These are phyloP conservation scores for Arrhamphus sclerolepis DNA, from an alignment of 2,797 vertebrate genomes.

Conservation along the genomic window DNA sequence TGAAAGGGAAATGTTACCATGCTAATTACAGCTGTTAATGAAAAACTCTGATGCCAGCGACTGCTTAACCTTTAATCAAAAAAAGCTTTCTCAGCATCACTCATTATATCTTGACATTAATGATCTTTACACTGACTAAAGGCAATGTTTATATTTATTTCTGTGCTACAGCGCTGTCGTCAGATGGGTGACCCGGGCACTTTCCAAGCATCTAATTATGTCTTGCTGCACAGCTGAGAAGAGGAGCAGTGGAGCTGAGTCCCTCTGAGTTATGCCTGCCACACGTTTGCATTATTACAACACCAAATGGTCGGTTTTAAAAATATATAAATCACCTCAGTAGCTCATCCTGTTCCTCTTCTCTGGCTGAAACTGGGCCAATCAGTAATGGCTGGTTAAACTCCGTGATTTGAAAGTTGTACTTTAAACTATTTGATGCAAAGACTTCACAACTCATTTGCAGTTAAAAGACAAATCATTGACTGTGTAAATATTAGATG, in stretches of 20 bases:
- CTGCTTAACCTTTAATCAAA: slow-evolving; percentile 42
- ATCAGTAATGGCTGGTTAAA: slow-evolving; percentile 27
- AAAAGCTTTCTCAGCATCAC: slow-evolving; percentile 19
- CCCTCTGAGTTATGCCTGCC: slow-evolving; percentile 29
- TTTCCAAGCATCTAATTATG: slow-evolving; percentile 58
- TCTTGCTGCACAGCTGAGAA: slow-evolving; percentile 50
- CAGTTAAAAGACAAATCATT: too few species aligned
- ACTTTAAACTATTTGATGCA: neutral
- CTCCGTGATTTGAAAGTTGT: slow-evolving; percentile 1
- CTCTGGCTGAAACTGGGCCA: slow-evolving; percentile 16
- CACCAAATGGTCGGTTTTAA: slow-evolving; percentile 33
- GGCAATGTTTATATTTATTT: slow-evolving; percentile 31
- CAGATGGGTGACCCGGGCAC: slow-evolving; percentile 35
- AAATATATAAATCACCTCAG: slow-evolving; percentile 39
- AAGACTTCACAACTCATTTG: slow-evolving; percentile 6
- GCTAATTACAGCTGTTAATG: slow-evolving; percentile 13
- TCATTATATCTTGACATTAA: slow-evolving; percentile 16
- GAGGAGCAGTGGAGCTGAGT: slow-evolving; percentile 36
- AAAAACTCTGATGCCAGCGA: slow-evolving; percentile 11
- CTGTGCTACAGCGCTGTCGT: slow-evolving; percentile 28
- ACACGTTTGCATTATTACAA: slow-evolving; percentile 39
- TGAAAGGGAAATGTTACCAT: slow-evolving; percentile 3
- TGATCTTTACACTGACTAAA: slow-evolving; percentile 24
- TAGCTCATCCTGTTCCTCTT: slow-evolving; percentile 5
- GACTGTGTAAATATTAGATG: too few species aligned